Percentiles rank a stretch among this genome's conserved stretches.
These are phyloP conservation scores for Lithobius niger DNA, from an alignment of 1,140 invertebrate genomes.

Conservation along the genomic window DNA sequence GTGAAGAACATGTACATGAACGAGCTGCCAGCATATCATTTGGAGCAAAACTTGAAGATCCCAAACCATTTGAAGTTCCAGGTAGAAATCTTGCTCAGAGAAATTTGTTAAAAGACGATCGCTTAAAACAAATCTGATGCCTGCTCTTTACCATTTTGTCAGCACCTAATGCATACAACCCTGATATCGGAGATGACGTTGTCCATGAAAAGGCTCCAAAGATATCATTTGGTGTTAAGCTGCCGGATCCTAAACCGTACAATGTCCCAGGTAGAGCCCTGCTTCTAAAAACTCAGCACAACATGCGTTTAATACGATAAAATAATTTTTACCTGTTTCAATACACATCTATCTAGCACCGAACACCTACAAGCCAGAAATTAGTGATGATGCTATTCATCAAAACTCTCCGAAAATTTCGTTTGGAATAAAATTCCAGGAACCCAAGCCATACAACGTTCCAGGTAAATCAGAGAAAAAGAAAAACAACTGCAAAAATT, in stretches of 20 bases:
- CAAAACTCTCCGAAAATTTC: slow-evolving; percentile 46
- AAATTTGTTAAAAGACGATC: too few relatives aligned
- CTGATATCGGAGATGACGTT: slow-evolving; percentile 45
- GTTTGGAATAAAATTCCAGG: slow-evolving; percentile 46
- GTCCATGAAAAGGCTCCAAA: slow-evolving; percentile 28
- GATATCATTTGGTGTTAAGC: slow-evolving; percentile 29
- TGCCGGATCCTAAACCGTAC: slow-evolving; percentile 33
- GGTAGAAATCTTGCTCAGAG: too few relatives aligned
- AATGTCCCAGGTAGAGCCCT: slow-evolving; percentile 45
- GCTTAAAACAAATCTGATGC: too few relatives aligned
- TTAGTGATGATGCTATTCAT: slow-evolving; percentile 45
- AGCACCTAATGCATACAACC: slow-evolving; percentile 58
- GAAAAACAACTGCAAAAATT: too few relatives aligned
- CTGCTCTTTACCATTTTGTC: not conserved
- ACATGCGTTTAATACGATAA: too few relatives aligned
- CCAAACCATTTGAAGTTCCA: not conserved
- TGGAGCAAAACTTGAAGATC: not conserved
- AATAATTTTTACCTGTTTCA: too few relatives aligned
- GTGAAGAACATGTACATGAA: too few relatives aligned
- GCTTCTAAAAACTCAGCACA: too few relatives aligned
- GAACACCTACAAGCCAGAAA: slow-evolving; percentile 64
- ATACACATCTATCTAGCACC: too few relatives aligned
- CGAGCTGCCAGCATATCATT: not conserved
- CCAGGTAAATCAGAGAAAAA: too few relatives aligned
- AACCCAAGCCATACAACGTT: slow-evolving; percentile 33